Evolutionary conservation across 2,797 vertebrate species (phyloP).

Genomic region (Oceanodroma leucorhoa): DNA sequence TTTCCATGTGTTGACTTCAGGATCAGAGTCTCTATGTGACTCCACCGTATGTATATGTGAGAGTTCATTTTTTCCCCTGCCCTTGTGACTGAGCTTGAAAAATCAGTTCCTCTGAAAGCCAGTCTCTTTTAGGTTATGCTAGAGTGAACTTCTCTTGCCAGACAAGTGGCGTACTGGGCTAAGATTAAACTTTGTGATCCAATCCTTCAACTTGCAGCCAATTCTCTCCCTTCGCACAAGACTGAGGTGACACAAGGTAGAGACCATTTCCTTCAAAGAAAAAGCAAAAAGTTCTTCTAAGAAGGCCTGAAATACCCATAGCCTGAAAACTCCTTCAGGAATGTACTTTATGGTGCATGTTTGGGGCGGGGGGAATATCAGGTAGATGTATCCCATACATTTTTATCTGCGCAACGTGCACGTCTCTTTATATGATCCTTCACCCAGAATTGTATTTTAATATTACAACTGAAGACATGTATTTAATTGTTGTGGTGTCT

Average conservation of each 20-base stretch:
- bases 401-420: neutral
- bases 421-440: neutral
- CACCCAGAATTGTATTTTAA: neutral
- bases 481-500: neutral
- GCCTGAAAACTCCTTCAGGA: neutral
- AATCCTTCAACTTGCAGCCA: neutral
- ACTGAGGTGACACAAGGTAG: neutral
- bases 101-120: constrained; percentile 4
- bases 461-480: neutral
- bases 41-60: neutral
- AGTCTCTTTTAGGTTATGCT: neutral
- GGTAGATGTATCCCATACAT: neutral
- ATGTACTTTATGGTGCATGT: neutral
- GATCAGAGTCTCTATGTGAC: neutral
- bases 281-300: neutral
- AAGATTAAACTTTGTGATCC: neutral
- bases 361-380: neutral
- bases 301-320: neutral
- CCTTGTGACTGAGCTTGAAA: neutral
- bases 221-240: neutral
- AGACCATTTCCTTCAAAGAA: neutral
- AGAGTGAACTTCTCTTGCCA: neutral
- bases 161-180: neutral
- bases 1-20: neutral
- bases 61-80: neutral